A percentile compares a stretch with the other conserved stretches of the same genome.
phyloP scores from a whole-genome alignment of 2,888 invertebrate genomes.

The Oconnorella tubifera region DNA sequence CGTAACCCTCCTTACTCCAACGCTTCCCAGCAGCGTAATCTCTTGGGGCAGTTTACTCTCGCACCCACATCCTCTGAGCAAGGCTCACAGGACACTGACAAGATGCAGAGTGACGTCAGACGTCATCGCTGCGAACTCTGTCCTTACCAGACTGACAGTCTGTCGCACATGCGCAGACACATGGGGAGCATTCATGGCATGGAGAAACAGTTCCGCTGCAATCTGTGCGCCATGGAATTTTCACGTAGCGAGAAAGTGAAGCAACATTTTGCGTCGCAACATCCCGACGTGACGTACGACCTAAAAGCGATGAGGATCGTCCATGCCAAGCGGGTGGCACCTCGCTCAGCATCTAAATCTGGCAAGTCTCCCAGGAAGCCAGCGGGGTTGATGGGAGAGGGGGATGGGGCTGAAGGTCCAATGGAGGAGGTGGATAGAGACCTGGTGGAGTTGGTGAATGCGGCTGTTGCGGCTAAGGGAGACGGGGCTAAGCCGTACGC shows the following conservation, averaged over 20 bases:
- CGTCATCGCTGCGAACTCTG: constrained; percentile 31
- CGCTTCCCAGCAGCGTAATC: not conserved
- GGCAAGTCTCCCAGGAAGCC: not conserved
- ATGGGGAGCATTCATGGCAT: constrained; percentile 29
- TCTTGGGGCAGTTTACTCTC: not conserved
- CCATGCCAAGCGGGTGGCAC: not conserved
- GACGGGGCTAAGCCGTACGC: constrained; percentile 19
- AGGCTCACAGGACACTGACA: not conserved
- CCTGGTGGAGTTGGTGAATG: not conserved
- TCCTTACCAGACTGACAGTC: constrained; percentile 33
- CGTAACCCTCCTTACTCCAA: not conserved
- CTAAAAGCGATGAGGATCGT: constrained; percentile 20
- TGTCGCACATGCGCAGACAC: constrained; percentile 33
- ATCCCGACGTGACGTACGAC: constrained; percentile 29
- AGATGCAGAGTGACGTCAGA: too few relatives aligned
- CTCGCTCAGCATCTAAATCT: not conserved
- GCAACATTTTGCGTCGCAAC: constrained; percentile 29
- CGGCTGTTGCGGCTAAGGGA: not conserved
- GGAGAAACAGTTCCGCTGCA: constrained; percentile 29
- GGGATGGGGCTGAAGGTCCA: not conserved
- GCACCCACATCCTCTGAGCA: not conserved
- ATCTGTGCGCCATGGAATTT: constrained; percentile 32
- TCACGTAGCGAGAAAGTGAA: constrained; percentile 32
- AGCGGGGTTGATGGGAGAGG: not conserved
- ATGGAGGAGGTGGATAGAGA: not conserved